Evolutionary conservation across 2,113 vertebrate genomes (phyloP).

Genomic region (Thomomys bottae): DNA sequence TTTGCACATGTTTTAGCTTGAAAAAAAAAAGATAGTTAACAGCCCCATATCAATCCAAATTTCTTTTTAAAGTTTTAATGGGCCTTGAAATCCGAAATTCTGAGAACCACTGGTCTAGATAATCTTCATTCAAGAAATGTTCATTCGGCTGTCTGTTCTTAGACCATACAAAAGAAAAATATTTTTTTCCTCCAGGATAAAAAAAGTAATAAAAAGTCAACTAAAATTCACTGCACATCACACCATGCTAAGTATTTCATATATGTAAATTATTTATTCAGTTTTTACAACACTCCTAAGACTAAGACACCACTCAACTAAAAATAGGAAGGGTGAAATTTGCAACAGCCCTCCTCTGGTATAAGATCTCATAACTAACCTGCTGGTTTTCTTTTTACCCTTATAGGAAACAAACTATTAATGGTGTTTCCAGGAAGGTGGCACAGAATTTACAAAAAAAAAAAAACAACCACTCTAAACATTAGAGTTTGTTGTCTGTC

Average conservation of each 20-base stretch:
- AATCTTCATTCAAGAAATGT: conserved; percentile 64
- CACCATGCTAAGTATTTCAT: neutral
- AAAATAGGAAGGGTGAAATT: neutral
- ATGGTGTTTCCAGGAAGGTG: neutral
- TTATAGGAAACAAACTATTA: conserved; percentile 1
- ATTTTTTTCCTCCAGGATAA: conserved; percentile 24
- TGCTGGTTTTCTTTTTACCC: neutral
- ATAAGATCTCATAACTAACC: neutral
- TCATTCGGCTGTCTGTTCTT: conserved; percentile 48
- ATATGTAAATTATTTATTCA: neutral
- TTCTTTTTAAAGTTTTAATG: conserved; percentile 66
- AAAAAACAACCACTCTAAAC: too few species aligned
- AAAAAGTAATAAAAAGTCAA: conserved; percentile 56
- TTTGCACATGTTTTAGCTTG: conserved; percentile 51
- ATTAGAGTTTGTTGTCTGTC: neutral
- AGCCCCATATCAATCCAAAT: conserved; percentile 46
- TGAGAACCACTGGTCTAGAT: conserved; percentile 50
- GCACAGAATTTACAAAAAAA: neutral
- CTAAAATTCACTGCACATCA: neutral
- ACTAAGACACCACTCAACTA: neutral
- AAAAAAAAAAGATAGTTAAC: conserved; percentile 58
- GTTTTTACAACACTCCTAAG: neutral
- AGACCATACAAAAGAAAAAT: conserved; percentile 48
- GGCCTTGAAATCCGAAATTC: conserved; percentile 67
- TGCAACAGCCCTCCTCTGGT: neutral